Percentiles rank a stretch among this genome's conserved stretches.
Evolutionary conservation across 2,113 vertebrate species (phyloP).

Genomic region (Chunga burmeisteri): DNA sequence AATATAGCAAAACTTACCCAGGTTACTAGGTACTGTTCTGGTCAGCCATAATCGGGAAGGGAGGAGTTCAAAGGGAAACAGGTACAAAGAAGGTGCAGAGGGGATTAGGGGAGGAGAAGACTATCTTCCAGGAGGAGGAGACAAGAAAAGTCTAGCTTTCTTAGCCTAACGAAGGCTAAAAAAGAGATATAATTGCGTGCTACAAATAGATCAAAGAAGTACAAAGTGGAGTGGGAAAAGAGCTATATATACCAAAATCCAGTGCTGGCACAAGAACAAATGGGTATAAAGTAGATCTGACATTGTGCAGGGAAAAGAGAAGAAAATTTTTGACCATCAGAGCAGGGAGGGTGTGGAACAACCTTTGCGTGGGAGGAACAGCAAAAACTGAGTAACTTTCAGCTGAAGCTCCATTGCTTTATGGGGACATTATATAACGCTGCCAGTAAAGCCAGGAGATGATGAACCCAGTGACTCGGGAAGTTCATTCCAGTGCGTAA

Average conservation of each 20-base stretch:
- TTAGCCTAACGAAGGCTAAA: background rate
- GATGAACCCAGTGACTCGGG: slow-evolving; percentile 35
- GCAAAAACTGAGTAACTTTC: slow-evolving; percentile 39
- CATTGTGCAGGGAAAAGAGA: background rate
- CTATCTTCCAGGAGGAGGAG: background rate
- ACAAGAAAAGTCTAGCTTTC: background rate
- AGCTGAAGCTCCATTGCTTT: background rate
- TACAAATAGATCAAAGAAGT: slow-evolving; percentile 5
- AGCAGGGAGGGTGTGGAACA: background rate
- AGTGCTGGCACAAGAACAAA: background rate
- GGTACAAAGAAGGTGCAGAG: background rate
- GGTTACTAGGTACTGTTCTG: background rate
- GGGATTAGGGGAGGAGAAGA: background rate
- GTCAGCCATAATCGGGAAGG: background rate
- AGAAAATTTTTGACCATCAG: background rate
- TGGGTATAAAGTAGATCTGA: background rate
- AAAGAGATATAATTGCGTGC: background rate
- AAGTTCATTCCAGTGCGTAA: slow-evolving; percentile 24
- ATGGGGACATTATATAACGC: background rate
- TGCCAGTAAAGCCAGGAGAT: background rate
- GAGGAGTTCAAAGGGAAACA: background rate
- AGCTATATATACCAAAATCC: background rate
- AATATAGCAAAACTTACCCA: background rate
- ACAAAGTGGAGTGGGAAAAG: background rate
- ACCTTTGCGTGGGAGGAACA: background rate